These are phyloP conservation scores for Gracilinanus agilis DNA, from an alignment of 2,113 vertebrate genomes.

Conservation along the genomic window DNA sequence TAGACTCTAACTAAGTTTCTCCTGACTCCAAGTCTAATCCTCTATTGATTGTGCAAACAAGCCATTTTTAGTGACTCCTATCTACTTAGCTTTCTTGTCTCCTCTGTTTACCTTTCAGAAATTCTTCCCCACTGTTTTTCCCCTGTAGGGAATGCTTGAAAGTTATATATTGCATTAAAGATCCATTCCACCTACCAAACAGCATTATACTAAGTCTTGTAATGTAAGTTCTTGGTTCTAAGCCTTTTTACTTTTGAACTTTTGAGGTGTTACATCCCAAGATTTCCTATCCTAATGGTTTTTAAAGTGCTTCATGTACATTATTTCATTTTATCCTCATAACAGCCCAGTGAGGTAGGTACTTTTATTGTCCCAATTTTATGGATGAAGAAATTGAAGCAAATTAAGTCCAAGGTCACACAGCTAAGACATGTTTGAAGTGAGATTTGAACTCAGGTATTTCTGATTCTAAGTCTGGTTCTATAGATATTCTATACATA, in stretches of 20 bases:
- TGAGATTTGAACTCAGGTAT: too few relatives aligned
- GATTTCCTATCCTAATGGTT: neutral
- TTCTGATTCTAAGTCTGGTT: too few relatives aligned
- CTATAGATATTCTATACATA: too few relatives aligned
- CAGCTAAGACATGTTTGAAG: too few relatives aligned
- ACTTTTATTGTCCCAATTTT: neutral
- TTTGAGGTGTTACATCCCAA: neutral
- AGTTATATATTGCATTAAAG: neutral
- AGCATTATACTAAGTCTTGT: neutral
- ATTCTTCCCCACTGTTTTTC: neutral
- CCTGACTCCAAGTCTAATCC: neutral
- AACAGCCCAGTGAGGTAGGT: neutral
- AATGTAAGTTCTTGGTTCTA: neutral
- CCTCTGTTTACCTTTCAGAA: neutral
- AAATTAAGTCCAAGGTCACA: too few relatives aligned
- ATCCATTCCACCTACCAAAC: too few relatives aligned
- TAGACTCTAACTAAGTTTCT: neutral
- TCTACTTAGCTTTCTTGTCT: neutral
- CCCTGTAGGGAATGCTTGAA: neutral
- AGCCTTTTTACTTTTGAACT: neutral
- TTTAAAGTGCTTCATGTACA: neutral
- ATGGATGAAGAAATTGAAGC: neutral
- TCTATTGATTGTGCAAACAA: neutral
- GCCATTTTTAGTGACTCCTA: neutral
- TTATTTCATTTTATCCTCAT: neutral